phyloP scores from a whole-genome alignment of 2,797 vertebrate species.

The Champsocephalus gunnari region DNA sequence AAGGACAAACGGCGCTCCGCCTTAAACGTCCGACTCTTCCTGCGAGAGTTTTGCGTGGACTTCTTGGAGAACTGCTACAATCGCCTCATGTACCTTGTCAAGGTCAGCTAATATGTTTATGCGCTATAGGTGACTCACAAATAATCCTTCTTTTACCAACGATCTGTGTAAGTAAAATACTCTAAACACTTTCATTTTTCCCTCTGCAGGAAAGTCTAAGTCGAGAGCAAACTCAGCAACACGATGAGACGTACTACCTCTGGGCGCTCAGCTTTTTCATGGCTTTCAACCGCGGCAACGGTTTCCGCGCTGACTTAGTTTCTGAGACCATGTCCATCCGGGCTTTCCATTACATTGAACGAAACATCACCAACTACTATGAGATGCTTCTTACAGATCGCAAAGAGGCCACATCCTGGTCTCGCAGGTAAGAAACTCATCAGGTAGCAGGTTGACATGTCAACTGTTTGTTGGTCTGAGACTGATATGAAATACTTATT shows the following conservation, averaged over 20 bases:
- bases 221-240: conserved; percentile 92
- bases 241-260: conserved; percentile 96
- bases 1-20: conserved; percentile 87
- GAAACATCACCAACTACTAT: conserved; percentile 95
- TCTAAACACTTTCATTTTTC: background rate
- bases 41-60: conserved; percentile 92
- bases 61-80: conserved; percentile 97
- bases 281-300: conserved; percentile 93
- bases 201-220: conserved; percentile 89
- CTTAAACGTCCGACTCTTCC: conserved; percentile 93
- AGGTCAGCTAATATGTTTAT: conserved; percentile 55
- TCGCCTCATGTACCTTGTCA: conserved; percentile 92
- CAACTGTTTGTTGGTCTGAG: background rate
- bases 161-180: background rate
- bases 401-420: conserved; percentile 93
- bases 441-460: background rate
- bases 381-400: conserved; percentile 96
- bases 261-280: conserved; percentile 98
- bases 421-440: conserved; percentile 84
- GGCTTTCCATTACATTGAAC: conserved; percentile 95
- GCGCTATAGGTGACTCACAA: background rate
- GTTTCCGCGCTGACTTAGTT: conserved; percentile 91
- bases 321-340: conserved; percentile 94
- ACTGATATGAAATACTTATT: conserved; percentile 19
- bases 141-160: background rate